Conservation (phyloP, 2,888 invertebrate genomes). For the Trissonchulus latispiculum region DNA sequence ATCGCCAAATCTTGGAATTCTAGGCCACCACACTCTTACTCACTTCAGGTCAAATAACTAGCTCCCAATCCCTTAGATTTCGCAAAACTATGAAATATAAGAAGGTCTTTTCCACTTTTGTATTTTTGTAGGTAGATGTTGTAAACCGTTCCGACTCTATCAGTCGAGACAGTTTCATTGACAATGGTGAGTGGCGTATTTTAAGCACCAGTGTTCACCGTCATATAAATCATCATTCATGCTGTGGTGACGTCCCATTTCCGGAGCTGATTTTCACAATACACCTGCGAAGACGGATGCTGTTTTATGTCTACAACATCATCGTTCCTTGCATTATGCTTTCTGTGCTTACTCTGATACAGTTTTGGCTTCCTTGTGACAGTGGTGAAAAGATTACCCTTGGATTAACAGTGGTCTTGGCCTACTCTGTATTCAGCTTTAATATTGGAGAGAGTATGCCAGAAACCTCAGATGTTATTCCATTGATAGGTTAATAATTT, state of each 20-base stretch:
- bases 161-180: conserved; percentile 50
- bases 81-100: no score
- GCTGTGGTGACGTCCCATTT: conserved; percentile 48
- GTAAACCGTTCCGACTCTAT: conserved; percentile 42
- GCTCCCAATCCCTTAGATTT: no score
- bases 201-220: conserved; percentile 39
- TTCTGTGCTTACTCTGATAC: conserved; percentile 44
- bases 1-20: no score
- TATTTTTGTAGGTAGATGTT: conserved; percentile 38
- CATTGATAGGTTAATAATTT: conserved; percentile 50
- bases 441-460: conserved; percentile 50
- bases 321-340: conserved; percentile 32
- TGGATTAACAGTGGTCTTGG: conserved; percentile 48
- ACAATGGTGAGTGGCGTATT: conserved; percentile 44
- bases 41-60: no score
- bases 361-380: conserved; percentile 47
- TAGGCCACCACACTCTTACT: no score
- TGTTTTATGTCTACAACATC: conserved; percentile 33
- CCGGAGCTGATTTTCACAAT: conserved; percentile 30
- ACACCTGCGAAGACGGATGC: conserved; percentile 30
- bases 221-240: conserved; percentile 48
- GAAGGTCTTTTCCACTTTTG: no score
- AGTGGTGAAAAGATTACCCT: conserved; percentile 40
- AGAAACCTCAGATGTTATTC: conserved; percentile 49
- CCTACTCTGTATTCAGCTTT: conserved; percentile 49